These are phyloP conservation scores for Anthopleura xanthogrammica DNA, from an alignment of 92 coral and sea anemone genomes.

Conservation along the genomic window DNA sequence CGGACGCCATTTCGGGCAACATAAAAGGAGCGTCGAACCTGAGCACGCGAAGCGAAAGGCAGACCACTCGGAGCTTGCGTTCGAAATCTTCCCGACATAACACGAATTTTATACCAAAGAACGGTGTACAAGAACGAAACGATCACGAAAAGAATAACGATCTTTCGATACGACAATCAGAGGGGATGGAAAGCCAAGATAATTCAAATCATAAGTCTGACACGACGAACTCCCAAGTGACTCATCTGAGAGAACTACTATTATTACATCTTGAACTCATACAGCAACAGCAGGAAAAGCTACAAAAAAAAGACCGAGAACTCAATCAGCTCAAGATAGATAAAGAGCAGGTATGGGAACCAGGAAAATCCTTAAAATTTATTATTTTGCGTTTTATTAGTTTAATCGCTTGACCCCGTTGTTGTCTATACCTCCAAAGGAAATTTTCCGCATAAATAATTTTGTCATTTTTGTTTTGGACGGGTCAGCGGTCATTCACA, in stretches of 20 bases:
- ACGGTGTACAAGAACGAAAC: constrained; percentile 43
- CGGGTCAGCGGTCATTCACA: constrained; percentile 89
- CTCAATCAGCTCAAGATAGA: constrained; percentile 85
- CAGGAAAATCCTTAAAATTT: background rate
- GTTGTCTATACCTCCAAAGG: constrained; percentile 2
- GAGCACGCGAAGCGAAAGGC: constrained; percentile 78
- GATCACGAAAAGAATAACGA: constrained; percentile 23
- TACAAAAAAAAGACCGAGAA: constrained; percentile 88
- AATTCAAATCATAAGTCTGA: constrained; percentile 78
- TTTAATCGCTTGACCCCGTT: constrained; percentile 20
- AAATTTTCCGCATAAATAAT: constrained; percentile 29
- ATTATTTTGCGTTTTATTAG: background rate
- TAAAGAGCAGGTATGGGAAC: constrained; percentile 85
- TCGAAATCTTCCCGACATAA: constrained; percentile 68
- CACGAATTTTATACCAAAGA: constrained; percentile 37
- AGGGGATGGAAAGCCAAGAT: constrained; percentile 46
- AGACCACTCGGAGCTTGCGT: constrained; percentile 71
- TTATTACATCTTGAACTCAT: constrained; percentile 94
- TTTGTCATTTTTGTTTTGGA: constrained; percentile 56
- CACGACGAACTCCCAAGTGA: constrained; percentile 75
- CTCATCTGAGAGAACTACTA: constrained; percentile 90
- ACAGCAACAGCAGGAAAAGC: constrained; percentile 94
- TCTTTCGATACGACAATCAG: constrained; percentile 36
- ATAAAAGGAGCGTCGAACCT: constrained; percentile 73
- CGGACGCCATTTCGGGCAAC: constrained; percentile 62